Base-by-base conservation (phyloP, 2,888 invertebrate genomes). In the Tromatobia lineatoria region DNA sequence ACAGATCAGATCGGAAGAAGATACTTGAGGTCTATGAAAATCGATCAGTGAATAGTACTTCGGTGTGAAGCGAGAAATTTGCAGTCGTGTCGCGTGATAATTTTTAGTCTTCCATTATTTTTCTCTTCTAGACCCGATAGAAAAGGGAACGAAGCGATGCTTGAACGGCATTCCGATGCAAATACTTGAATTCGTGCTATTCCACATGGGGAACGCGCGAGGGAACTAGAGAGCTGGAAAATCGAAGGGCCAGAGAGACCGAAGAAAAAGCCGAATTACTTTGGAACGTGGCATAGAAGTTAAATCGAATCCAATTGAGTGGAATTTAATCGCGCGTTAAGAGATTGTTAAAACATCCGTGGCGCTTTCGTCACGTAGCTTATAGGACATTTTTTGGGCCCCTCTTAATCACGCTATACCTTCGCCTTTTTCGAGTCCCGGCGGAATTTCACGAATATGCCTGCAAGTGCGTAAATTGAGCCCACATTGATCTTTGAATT, bases 241-340 rank as follows among this genome's bases (percentile, higher is more conserved):
- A 74, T 74, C 74, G 78, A 73, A 74, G 64, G 66, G 50, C 66
- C 47, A 34, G 45, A 11, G 29, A 50, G n/a, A 69, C 80, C n/a
- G 57, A 42, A 38, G 45, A 80, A 80, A 71, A 82, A 67, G 52
- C 67, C 67, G 59, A 78, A 77, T 82, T 82, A 78, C 82, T 78
- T 74, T 18, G 69, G 80, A 52, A 79, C 82, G 82, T 78, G 80
- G 80, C 74, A 50, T 64, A 70, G 79, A 80, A 82, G 45, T 54
- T 73, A 78, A 85, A 87, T 87, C 80, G 82, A 86, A 83, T 86
- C 69, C 70, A 77, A 76, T 81, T 74, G 71, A 75, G 66, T 74
- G 78, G 61, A 86, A 83, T 83, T 81, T 83, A 85, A 83, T 82
- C 82, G 77, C 50, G 71, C 83, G 74, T 83, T 70, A 75, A 81